phyloP scores from a whole-genome alignment of 2,113 vertebrate species.

The Pavo muticus region DNA sequence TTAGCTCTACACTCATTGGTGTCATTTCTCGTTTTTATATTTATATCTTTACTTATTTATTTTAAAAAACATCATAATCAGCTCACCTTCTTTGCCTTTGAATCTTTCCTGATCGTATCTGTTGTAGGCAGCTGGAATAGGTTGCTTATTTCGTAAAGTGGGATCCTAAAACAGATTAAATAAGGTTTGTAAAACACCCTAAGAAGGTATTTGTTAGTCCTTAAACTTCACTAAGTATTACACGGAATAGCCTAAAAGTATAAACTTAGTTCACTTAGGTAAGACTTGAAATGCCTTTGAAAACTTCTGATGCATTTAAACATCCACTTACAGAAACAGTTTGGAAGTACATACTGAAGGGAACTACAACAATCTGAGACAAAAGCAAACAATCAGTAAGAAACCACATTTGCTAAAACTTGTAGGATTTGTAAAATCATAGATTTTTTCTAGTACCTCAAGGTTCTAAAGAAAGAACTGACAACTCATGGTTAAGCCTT shows the following conservation, averaged over 20 bases:
- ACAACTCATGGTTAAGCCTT: background rate
- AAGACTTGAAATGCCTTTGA: background rate
- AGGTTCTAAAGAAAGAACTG: background rate
- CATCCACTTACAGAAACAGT: background rate
- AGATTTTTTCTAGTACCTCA: background rate
- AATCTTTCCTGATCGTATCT: constrained; percentile 98
- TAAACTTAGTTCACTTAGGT: background rate
- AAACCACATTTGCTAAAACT: background rate
- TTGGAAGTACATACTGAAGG: background rate
- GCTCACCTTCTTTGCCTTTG: constrained; percentile 97
- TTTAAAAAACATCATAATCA: background rate
- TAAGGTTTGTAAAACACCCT: background rate
- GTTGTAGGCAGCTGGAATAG: constrained; percentile 95
- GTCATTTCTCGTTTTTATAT: background rate
- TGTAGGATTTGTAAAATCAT: background rate
- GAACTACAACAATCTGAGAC: background rate
- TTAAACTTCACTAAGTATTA: background rate
- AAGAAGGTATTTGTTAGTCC: background rate
- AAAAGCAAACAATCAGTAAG: background rate
- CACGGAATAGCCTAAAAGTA: background rate
- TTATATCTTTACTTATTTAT: background rate
- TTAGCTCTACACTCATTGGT: fast-evolving
- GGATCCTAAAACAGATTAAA: constrained; percentile 84
- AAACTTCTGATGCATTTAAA: background rate
- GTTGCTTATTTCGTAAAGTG: constrained; percentile 92